These are phyloP conservation scores for Tiliacea aurago DNA, from an alignment of 2,888 invertebrate species.

Conservation along the genomic window DNA sequence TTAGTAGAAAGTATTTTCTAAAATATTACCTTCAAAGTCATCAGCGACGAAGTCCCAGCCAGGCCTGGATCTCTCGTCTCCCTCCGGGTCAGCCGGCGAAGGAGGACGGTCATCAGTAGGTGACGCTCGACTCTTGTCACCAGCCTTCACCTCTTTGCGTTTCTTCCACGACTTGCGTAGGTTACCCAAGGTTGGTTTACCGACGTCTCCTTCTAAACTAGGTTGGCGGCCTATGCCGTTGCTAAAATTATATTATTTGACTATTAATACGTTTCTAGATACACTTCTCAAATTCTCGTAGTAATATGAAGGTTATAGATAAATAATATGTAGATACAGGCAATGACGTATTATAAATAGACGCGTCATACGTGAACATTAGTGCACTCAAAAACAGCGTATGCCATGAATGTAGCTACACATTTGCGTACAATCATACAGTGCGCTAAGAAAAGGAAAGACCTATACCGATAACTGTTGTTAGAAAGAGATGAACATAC, in stretches of 20 bases:
- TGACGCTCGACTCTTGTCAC: slow-evolving; percentile 80
- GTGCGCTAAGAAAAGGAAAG: no score
- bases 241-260: slow-evolving; percentile 66
- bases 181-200: slow-evolving; percentile 83
- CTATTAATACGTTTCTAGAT: not conserved
- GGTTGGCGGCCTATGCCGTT: slow-evolving; percentile 84
- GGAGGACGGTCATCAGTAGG: slow-evolving; percentile 84
- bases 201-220: slow-evolving; percentile 80
- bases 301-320: not conserved
- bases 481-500: no score
- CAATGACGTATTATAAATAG: no score
- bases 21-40: slow-evolving; percentile 92
- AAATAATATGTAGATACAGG: no score
- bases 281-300: not conserved
- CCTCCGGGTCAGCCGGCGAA: slow-evolving; percentile 76
- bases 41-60: slow-evolving; percentile 94
- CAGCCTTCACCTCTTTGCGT: slow-evolving; percentile 85
- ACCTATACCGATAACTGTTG: no score
- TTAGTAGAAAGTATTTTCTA: not conserved
- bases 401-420: no score
- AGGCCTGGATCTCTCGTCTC: slow-evolving; percentile 81
- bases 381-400: no score
- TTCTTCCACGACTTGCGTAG: slow-evolving; percentile 89
- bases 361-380: no score
- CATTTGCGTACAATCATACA: no score